Conservation (phyloP, 2,888 invertebrate genomes). For the Ecdyonurus torrentis region DNA sequence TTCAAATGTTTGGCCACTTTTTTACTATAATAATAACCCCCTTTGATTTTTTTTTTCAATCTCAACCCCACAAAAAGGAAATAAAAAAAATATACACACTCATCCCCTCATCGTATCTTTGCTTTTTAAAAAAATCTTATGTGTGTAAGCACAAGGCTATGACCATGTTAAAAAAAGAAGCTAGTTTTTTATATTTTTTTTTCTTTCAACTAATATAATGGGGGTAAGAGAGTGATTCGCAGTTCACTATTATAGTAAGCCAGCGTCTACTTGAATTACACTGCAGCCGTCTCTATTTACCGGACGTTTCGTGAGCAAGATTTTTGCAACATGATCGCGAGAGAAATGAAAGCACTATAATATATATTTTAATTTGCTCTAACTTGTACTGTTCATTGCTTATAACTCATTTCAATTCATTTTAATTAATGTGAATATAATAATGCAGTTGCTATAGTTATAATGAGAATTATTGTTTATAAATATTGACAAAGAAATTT, state of each 20-base stretch:
- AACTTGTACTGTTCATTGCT: background rate
- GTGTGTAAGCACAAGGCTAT: too few relatives aligned
- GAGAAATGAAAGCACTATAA: background rate
- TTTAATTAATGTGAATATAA: too few relatives aligned
- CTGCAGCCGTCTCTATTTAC: too few relatives aligned
- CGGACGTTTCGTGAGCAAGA: too few relatives aligned
- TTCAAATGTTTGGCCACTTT: background rate
- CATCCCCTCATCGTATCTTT: background rate
- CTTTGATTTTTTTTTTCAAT: too few relatives aligned
- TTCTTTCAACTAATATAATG: too few relatives aligned
- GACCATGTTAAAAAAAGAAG: background rate
- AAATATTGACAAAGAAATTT: too few relatives aligned
- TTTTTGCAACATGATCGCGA: background rate
- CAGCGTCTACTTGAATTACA: background rate
- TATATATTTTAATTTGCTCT: background rate
- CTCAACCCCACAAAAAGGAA: background rate
- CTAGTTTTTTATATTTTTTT: background rate
- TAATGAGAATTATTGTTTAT: too few relatives aligned
- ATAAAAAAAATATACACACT: background rate
- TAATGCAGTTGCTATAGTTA: too few relatives aligned
- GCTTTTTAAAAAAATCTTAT: background rate
- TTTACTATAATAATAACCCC: too few relatives aligned
- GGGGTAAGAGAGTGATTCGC: background rate
- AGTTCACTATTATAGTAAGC: background rate
- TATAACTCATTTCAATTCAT: too few relatives aligned